phyloP scores from a whole-genome alignment of 2,797 vertebrate species.

The Dryobates pubescens region DNA sequence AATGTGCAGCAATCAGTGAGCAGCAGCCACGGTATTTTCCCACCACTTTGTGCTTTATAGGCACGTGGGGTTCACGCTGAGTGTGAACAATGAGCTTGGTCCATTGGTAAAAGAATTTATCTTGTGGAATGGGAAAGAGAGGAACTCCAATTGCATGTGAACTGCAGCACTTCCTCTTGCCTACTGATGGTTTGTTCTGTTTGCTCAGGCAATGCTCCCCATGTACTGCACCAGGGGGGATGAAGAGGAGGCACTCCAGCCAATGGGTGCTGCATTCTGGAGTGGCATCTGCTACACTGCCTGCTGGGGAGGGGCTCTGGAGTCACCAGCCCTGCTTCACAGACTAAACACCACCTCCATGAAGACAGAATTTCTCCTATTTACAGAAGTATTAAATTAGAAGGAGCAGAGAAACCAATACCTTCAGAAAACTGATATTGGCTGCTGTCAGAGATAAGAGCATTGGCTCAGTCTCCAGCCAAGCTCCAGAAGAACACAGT shows the following conservation, averaged over 20 bases:
- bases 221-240: background rate
- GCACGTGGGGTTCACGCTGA: background rate
- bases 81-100: background rate
- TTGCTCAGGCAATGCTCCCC: background rate
- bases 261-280: background rate
- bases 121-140: background rate
- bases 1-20: constrained; percentile 33
- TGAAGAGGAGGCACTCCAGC: background rate
- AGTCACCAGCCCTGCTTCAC: background rate
- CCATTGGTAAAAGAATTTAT: background rate
- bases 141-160: background rate
- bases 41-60: background rate
- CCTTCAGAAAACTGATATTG: background rate
- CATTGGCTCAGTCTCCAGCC: background rate
- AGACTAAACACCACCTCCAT: background rate
- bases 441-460: background rate
- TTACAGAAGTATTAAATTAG: background rate
- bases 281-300: background rate
- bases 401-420: background rate
- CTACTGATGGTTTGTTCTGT: background rate
- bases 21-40: constrained; percentile 25
- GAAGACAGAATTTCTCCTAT: background rate
- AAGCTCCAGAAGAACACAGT: background rate
- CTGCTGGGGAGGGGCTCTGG: background rate
- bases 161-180: background rate